These are phyloP conservation scores for Rhopalosiphum padi DNA, from an alignment of 1,140 invertebrate species.

Conservation along the genomic window DNA sequence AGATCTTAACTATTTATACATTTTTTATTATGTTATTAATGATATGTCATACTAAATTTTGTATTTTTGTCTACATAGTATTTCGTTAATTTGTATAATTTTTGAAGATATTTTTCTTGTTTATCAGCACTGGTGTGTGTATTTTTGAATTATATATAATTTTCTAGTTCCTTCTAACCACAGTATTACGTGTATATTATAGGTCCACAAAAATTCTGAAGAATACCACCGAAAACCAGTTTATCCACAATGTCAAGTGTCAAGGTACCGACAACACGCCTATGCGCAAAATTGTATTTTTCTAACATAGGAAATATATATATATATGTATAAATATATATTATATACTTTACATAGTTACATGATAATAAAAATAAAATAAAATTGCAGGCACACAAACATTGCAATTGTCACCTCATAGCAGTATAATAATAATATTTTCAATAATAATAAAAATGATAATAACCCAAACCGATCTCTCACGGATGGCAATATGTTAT, in stretches of 20 bases:
- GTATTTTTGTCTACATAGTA: neutral
- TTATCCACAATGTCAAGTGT: conserved; percentile 42
- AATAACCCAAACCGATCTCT: neutral
- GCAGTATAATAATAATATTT: neutral
- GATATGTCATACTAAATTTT: neutral
- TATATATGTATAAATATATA: neutral
- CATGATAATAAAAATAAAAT: neutral
- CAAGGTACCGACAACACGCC: neutral
- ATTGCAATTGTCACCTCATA: neutral
- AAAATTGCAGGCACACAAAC: neutral
- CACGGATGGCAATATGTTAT: neutral
- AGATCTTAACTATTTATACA: neutral
- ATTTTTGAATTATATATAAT: conserved; percentile 8
- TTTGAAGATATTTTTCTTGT: neutral
- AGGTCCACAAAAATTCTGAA: neutral
- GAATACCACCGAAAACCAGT: conserved; percentile 22
- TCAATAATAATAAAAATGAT: neutral
- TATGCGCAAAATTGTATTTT: neutral
- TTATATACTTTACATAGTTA: neutral
- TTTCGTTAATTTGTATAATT: neutral
- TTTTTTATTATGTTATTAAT: neutral
- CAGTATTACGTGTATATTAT: neutral
- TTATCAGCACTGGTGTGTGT: neutral
- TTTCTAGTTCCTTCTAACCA: neutral
- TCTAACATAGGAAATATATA: neutral